A percentile compares a stretch with the other conserved stretches of the same genome.
Conservation (phyloP, 2,797 vertebrate genomes). For the Gallinago solitaria region DNA sequence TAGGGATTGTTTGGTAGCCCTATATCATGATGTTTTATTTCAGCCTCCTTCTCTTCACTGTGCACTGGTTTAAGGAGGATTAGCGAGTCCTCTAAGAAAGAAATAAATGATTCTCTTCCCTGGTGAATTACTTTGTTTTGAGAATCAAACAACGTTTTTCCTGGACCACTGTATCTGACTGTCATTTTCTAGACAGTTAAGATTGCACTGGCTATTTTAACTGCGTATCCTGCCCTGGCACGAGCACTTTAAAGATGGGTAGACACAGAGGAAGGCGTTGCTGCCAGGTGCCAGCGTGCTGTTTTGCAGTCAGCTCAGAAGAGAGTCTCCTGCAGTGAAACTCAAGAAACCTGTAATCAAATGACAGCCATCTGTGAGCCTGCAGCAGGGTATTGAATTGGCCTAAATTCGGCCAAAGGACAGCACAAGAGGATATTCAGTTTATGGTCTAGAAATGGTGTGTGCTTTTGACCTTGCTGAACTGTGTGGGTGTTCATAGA, state of each 20-base stretch:
- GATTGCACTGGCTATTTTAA: too few relatives aligned
- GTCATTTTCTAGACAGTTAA: not conserved
- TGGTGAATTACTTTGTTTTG: not conserved
- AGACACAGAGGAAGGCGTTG: not conserved
- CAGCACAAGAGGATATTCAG: not conserved
- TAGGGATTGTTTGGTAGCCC: not conserved
- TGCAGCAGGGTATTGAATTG: not conserved
- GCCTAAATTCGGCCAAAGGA: not conserved
- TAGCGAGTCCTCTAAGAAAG: not conserved
- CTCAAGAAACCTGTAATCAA: not conserved
- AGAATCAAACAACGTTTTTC: not conserved
- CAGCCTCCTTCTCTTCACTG: not conserved
- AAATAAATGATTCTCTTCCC: not conserved
- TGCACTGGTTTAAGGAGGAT: not conserved
- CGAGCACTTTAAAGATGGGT: not conserved
- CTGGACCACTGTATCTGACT: not conserved
- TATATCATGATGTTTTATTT: not conserved
- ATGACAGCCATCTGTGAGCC: not conserved
- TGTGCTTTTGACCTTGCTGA: not conserved
- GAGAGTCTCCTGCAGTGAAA: not conserved
- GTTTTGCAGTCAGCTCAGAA: not conserved
- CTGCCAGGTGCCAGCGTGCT: not conserved
- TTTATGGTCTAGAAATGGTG: not conserved
- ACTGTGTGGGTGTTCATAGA: not conserved
- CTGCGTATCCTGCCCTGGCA: not conserved